Evolutionary conservation across 2,113 vertebrate species (phyloP).

Genomic region (Sylvicapra grimmia): DNA sequence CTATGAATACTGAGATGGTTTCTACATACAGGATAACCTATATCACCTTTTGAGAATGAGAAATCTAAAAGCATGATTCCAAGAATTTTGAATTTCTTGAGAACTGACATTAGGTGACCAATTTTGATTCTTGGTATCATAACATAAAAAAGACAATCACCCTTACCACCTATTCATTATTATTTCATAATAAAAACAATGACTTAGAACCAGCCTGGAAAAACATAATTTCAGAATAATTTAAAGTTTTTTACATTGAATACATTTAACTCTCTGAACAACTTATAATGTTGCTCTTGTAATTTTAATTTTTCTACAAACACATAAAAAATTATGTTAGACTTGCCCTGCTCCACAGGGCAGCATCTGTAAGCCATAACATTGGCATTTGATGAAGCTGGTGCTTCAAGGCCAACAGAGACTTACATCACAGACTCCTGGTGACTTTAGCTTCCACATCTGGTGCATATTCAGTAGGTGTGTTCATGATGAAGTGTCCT

Average conservation of each 20-base stretch:
- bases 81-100: neutral
- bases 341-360: neutral
- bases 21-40: neutral
- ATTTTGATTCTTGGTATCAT: neutral
- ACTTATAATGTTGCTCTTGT: neutral
- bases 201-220: neutral
- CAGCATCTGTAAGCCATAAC: neutral
- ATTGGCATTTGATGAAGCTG: neutral
- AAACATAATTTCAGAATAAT: neutral
- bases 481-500: neutral
- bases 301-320: neutral
- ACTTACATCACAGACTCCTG: neutral
- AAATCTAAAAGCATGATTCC: neutral
- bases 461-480: neutral
- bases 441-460: neutral
- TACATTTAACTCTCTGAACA: neutral
- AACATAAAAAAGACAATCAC: neutral
- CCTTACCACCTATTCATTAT: neutral
- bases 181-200: neutral
- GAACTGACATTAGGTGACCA: neutral
- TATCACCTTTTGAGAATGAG: neutral
- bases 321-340: neutral
- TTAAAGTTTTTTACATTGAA: neutral
- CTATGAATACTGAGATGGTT: neutral
- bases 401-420: neutral